Conservation (phyloP, 2,888 invertebrate genomes). For the Macrophya annulata region DNA sequence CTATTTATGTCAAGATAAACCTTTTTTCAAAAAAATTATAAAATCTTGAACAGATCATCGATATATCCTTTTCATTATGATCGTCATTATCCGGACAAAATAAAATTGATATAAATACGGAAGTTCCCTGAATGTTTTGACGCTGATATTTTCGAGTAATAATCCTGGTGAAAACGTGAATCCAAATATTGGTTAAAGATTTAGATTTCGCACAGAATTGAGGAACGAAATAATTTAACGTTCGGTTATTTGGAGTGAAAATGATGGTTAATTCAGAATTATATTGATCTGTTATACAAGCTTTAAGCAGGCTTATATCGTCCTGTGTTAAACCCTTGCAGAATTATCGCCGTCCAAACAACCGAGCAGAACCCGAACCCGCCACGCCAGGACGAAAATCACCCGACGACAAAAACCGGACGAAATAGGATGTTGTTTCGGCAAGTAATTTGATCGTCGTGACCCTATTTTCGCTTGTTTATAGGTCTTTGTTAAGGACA, state of each 20-base stretch:
- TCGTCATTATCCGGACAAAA: background rate
- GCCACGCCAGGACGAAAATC: slow-evolving; percentile 11
- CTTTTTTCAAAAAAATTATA: background rate
- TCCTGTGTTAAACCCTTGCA: slow-evolving; percentile 13
- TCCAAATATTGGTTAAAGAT: background rate
- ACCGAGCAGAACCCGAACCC: slow-evolving; percentile 12
- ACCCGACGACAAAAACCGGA: slow-evolving; percentile 41
- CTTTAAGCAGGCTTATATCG: background rate
- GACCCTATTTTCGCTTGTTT: slow-evolving; percentile 45
- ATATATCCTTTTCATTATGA: background rate
- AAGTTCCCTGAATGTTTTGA: background rate
- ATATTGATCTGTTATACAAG: background rate
- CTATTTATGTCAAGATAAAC: background rate
- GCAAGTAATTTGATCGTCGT: slow-evolving; percentile 45
- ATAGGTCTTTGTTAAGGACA: slow-evolving; percentile 32
- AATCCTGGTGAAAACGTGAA: background rate
- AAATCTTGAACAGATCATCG: background rate
- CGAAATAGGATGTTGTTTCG: slow-evolving; percentile 48
- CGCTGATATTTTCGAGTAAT: background rate
- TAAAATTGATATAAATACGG: background rate
- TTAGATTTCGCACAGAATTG: background rate
- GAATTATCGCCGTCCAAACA: slow-evolving; percentile 34
- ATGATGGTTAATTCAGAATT: background rate
- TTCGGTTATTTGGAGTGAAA: background rate
- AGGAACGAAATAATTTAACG: background rate